These are phyloP conservation scores for Tetrax tetrax DNA, from an alignment of 2,113 vertebrate genomes.

Conservation along the genomic window DNA sequence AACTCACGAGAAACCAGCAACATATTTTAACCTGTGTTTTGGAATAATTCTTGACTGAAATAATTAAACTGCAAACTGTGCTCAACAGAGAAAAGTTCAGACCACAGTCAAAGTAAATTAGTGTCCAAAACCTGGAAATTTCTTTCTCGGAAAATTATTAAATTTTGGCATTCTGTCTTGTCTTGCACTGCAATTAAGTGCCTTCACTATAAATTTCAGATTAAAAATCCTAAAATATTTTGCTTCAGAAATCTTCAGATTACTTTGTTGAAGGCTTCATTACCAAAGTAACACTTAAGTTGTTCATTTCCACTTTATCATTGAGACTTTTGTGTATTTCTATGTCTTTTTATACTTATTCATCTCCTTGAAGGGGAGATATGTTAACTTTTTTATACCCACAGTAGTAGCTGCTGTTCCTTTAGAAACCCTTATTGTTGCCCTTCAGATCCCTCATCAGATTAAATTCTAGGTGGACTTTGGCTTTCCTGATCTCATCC, in stretches of 20 bases:
- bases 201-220: not conserved
- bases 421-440: not conserved
- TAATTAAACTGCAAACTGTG: not conserved
- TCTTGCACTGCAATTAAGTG: not conserved
- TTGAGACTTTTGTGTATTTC: not conserved
- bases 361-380: not conserved
- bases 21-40: not conserved
- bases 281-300: not conserved
- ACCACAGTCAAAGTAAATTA: not conserved
- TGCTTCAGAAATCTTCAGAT: not conserved
- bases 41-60: not conserved
- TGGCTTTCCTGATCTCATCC: not conserved
- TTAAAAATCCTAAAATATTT: not conserved
- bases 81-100: not conserved
- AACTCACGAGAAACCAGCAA: not conserved
- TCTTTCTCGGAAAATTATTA: not conserved
- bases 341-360: not conserved
- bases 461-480: not conserved
- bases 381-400: not conserved
- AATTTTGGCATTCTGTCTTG: not conserved
- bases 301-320: not conserved
- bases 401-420: not conserved
- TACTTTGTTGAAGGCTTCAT: not conserved
- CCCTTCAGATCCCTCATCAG: not conserved
- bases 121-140: not conserved